Conservation (phyloP, 2,797 vertebrate genomes). For the Sparidentex hasta region DNA sequence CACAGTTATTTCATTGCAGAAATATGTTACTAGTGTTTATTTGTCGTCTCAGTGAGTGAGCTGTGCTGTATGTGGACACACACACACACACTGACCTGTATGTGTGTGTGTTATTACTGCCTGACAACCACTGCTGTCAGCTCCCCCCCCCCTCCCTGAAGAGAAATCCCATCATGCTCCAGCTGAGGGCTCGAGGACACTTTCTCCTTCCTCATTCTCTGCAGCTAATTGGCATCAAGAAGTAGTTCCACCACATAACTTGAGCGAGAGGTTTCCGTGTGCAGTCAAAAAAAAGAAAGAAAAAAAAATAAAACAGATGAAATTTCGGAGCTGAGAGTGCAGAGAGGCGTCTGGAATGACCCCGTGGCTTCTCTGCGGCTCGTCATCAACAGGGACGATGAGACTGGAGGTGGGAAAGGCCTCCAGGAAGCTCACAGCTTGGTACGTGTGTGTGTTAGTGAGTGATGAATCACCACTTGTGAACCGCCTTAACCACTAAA, state of each 20-base stretch:
- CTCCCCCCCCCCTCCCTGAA: slow-evolving; percentile 5
- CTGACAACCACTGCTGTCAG: slow-evolving; percentile 6
- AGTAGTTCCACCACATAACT: slow-evolving; percentile 54
- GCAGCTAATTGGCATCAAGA: slow-evolving; percentile 68
- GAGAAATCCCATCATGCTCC: slow-evolving; percentile 15
- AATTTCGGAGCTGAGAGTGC: slow-evolving; percentile 17
- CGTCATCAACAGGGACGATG: slow-evolving; percentile 47
- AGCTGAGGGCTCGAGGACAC: slow-evolving; percentile 37
- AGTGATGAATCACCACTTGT: slow-evolving; percentile 62
- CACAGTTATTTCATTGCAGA: too few relatives aligned
- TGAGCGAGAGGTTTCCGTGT: slow-evolving; percentile 8
- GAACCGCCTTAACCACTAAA: slow-evolving; percentile 53
- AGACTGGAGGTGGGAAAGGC: slow-evolving; percentile 51
- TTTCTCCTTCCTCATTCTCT: slow-evolving; percentile 46
- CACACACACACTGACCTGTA: neutral
- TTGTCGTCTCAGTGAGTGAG: neutral
- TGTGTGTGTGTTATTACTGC: neutral
- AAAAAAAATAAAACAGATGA: neutral
- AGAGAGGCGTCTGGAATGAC: slow-evolving; percentile 52
- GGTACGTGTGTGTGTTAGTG: slow-evolving; percentile 31
- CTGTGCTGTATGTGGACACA: neutral
- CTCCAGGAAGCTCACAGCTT: slow-evolving; percentile 53
- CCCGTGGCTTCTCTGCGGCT: slow-evolving; percentile 49
- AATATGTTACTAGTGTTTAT: neutral
- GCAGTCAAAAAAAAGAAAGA: neutral